Conservation (phyloP, 1,140 invertebrate genomes). For the Penaeus indicus region DNA sequence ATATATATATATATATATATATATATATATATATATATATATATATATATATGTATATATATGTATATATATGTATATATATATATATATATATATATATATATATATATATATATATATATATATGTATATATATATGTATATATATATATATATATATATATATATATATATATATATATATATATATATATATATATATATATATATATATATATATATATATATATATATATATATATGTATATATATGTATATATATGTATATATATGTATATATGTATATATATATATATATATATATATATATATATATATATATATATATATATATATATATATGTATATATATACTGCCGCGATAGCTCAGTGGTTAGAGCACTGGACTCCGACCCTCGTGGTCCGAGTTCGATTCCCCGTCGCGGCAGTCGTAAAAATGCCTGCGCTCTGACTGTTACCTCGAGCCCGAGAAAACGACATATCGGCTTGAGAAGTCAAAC, state of each 20-base stretch:
- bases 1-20: too few species aligned
- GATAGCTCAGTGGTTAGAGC: too few species aligned
- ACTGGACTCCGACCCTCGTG: too few species aligned
- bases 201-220: slow-evolving; percentile 2
- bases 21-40: too few species aligned
- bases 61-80: too few species aligned
- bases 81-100: neutral
- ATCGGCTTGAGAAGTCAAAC: too few species aligned
- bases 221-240: neutral
- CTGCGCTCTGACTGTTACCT: too few species aligned
- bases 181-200: slow-evolving; percentile 17
- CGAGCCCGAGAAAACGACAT: too few species aligned
- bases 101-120: neutral
- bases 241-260: neutral
- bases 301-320: slow-evolving; percentile 22
- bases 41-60: too few species aligned
- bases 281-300: slow-evolving; percentile 23
- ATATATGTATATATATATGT: neutral
- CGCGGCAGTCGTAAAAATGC: too few species aligned
- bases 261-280: neutral
- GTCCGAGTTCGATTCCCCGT: too few species aligned
- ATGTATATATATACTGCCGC: neutral
- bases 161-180: slow-evolving; percentile 20
- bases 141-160: slow-evolving; percentile 13
- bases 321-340: slow-evolving; percentile 16